phyloP scores from a whole-genome alignment of 2,888 invertebrate species.

The Noctua janthina region DNA sequence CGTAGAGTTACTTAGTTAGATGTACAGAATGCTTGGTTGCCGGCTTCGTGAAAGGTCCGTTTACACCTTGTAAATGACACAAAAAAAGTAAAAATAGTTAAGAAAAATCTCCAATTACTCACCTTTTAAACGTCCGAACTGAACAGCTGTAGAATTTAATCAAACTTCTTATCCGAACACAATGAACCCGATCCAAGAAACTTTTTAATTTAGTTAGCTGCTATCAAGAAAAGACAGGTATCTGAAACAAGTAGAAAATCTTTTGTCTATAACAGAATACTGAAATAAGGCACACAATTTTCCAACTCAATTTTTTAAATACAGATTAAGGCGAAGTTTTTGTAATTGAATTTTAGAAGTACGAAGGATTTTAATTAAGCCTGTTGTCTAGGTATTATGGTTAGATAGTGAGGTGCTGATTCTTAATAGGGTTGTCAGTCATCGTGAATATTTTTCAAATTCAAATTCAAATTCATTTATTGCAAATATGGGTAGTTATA shows the following conservation, averaged over 20 bases:
- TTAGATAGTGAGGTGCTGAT: slow-evolving; percentile 19
- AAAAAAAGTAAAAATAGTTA: slow-evolving; percentile 17
- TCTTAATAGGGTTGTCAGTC: slow-evolving; percentile 33
- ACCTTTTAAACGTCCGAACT: slow-evolving; percentile 59
- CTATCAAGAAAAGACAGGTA: slow-evolving; percentile 64
- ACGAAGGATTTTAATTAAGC: slow-evolving; percentile 42
- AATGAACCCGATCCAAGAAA: slow-evolving; percentile 63
- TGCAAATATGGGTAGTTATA: too few relatives aligned
- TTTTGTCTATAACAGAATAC: slow-evolving; percentile 56
- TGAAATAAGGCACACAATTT: slow-evolving; percentile 45
- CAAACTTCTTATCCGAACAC: slow-evolving; percentile 64
- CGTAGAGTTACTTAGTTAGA: too few relatives aligned
- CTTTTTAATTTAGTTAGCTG: slow-evolving; percentile 66
- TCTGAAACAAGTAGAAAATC: slow-evolving; percentile 69
- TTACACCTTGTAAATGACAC: not conserved
- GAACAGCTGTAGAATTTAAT: slow-evolving; percentile 64
- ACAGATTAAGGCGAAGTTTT: slow-evolving; percentile 50
- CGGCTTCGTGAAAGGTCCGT: too few relatives aligned
- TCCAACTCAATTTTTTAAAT: slow-evolving; percentile 51
- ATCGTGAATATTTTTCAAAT: too few relatives aligned
- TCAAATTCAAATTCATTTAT: too few relatives aligned
- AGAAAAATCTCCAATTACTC: slow-evolving; percentile 52
- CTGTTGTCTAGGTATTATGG: slow-evolving; percentile 34
- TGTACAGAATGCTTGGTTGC: too few relatives aligned
- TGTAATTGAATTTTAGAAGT: slow-evolving; percentile 54